Base-by-base conservation (phyloP, 2,797 vertebrate species). In the Pseudochaenichthys georgianus region DNA sequence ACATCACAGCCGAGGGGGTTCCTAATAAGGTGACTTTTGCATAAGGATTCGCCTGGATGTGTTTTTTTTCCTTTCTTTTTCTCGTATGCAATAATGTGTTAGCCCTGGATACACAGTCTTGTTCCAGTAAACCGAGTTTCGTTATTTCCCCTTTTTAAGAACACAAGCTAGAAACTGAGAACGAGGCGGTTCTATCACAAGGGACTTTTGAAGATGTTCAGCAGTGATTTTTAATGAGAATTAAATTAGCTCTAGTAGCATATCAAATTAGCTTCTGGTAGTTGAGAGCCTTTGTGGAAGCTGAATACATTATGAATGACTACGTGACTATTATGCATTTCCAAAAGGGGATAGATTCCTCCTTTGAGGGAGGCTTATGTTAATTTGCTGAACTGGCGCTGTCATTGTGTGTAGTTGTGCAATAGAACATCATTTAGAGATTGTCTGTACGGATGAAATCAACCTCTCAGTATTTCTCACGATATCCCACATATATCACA, bases 1-100 rank as follows among this genome's bases (percentile, higher is more conserved):
- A 96, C 96, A 95, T 97, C 95, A 96, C 92, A 28, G 61, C 87
- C 86, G 85, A 89, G 45, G 87, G 80, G 89, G 64, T 88, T 91
- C 88, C 89, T 91, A 91, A 93, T 91, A 90, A 91, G 91, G 91
- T 83, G 88, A 83, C 80, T 83, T 86, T 75, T 78, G 70, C 80
- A 48, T 66, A 42, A 53, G 51, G 53, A 65, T 80, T 65, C 67
- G 73, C 73, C 38, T 77, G 67, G 7, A 60, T 83, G 54, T 28
- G 0, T 1, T n/a, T 55, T 60, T 52, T 38, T 8, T 50, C 34
- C 28, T 3, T 31, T 3, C 1, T 38, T 43, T 5, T 23, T 3
- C 13, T 19, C 7, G 45, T 13, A 5, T 69, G 53, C 45, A 64
- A 8, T 11, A 10, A 1, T 45, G 3, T 54, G 13, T 47, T 21